Evolutionary conservation across 2,888 invertebrate species (phyloP).

Genomic region (Apotomis capreana): DNA sequence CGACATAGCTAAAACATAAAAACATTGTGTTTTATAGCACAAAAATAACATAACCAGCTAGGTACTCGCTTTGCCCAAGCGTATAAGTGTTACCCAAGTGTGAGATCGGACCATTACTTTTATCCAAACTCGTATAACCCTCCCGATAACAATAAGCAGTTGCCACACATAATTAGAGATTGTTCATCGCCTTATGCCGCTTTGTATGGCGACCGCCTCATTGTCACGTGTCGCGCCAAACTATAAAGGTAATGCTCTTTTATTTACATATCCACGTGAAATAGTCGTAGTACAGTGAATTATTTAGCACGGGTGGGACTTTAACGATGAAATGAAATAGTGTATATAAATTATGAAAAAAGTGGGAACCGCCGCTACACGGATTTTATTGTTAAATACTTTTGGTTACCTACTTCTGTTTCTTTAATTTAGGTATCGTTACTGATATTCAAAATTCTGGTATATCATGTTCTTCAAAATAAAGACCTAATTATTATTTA

Average conservation of each 20-base stretch:
- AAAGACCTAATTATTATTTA: no score
- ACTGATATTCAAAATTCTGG: no score
- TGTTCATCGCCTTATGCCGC: conserved; percentile 3
- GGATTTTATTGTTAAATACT: background rate
- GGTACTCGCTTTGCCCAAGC: no score
- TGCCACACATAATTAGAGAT: conserved; percentile 20
- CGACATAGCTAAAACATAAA: no score
- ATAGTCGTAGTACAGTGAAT: background rate
- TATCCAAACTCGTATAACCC: conserved; percentile 4
- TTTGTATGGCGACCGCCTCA: conserved; percentile 7
- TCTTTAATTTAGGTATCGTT: no score
- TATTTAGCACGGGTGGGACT: background rate
- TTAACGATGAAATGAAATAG: background rate
- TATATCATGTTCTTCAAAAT: no score
- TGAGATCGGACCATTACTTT: background rate
- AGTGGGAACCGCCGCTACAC: background rate
- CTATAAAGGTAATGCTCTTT: conserved; percentile 4
- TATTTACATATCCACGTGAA: background rate
- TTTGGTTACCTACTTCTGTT: no score
- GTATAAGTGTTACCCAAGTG: background rate
- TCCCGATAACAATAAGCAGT: conserved; percentile 24
- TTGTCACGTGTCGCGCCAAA: conserved; percentile 25
- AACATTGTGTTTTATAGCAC: no score
- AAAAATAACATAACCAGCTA: no score
- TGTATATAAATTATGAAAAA: background rate